Conservation (phyloP, 2,797 vertebrate species). For the Novumbra hubbsi region DNA sequence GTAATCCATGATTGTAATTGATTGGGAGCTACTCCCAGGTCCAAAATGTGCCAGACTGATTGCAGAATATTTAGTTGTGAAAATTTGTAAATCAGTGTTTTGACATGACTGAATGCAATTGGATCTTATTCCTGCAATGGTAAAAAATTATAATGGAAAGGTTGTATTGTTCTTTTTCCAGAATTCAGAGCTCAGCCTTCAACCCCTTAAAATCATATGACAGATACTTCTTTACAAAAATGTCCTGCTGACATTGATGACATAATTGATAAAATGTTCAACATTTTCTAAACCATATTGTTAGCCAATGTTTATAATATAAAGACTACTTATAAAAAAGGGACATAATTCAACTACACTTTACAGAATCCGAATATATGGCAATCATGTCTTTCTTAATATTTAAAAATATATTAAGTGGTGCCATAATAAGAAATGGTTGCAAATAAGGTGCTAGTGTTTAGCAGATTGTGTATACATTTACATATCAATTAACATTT, state of each 20-base stretch:
- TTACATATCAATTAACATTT: not conserved
- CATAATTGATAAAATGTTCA: not conserved
- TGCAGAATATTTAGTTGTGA: not conserved
- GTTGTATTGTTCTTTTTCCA: not conserved
- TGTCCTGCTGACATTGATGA: not conserved
- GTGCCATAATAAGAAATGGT: not conserved
- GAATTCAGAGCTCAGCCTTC: not conserved
- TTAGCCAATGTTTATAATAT: too few relatives aligned
- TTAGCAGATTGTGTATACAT: not conserved
- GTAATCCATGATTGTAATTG: not conserved
- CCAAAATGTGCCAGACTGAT: not conserved
- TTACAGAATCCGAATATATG: too few relatives aligned
- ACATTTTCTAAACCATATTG: too few relatives aligned
- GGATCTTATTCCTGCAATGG: not conserved
- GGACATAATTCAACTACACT: too few relatives aligned
- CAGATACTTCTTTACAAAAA: not conserved
- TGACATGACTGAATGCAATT: not conserved
- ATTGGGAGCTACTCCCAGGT: not conserved
- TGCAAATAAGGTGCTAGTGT: too few relatives aligned
- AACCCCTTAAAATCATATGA: not conserved
- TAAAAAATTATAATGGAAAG: not conserved
- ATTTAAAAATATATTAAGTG: not conserved
- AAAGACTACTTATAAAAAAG: too few relatives aligned
- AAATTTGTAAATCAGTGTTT: not conserved
- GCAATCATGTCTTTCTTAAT: too few relatives aligned